Conservation (phyloP, 2,113 vertebrate species). For the Pimephales promelas region DNA sequence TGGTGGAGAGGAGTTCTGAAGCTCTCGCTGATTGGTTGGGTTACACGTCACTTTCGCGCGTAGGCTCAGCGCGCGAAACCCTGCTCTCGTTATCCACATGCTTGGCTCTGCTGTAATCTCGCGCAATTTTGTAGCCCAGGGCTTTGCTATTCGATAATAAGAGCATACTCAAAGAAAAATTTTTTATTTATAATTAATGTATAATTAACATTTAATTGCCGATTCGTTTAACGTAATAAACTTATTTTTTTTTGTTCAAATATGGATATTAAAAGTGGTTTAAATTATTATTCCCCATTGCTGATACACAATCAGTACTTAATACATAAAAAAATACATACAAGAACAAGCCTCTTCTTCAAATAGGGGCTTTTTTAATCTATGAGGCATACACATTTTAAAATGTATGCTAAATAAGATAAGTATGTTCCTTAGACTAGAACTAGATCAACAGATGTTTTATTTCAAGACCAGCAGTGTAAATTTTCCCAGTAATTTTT, state of each 20-base stretch:
- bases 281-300: background rate
- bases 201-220: background rate
- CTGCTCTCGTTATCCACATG: conserved; percentile 73
- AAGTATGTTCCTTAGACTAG: background rate
- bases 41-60: conserved; percentile 54
- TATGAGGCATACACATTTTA: background rate
- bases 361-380: too few relatives aligned
- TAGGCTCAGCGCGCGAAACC: conserved; percentile 79
- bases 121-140: conserved; percentile 69
- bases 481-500: background rate
- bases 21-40: conserved; percentile 49
- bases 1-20: conserved; percentile 44
- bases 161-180: background rate
- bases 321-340: too few relatives aligned
- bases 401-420: background rate
- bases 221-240: too few relatives aligned
- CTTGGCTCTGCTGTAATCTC: conserved; percentile 55
- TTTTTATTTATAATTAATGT: background rate
- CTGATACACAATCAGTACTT: background rate
- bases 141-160: conserved; percentile 23
- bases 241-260: too few relatives aligned
- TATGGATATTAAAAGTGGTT: background rate
- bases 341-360: too few relatives aligned
- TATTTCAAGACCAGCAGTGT: background rate
- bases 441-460: background rate